Evolutionary conservation across 2,797 vertebrate genomes (phyloP).

Genomic region (Caiman crocodilus): DNA sequence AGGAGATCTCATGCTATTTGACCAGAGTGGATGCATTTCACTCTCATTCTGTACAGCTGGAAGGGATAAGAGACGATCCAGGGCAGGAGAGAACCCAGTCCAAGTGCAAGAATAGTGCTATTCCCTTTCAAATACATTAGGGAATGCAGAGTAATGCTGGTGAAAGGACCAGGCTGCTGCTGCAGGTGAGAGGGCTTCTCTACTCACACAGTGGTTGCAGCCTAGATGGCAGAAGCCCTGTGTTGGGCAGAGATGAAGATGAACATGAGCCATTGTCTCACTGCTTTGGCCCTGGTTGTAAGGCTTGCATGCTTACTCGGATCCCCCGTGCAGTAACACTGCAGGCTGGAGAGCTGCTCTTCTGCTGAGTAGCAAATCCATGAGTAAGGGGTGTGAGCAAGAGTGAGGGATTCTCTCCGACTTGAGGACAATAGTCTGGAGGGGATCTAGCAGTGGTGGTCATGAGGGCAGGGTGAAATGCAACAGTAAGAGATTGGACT

Average conservation of each 20-base stretch:
- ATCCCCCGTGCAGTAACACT: neutral
- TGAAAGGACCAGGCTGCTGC: neutral
- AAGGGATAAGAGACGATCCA: neutral
- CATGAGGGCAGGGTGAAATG: neutral
- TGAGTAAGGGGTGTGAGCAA: too few species aligned
- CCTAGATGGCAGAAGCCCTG: neutral
- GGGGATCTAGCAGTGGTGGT: neutral
- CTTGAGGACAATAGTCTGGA: neutral
- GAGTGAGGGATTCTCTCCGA: neutral
- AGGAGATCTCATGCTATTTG: neutral
- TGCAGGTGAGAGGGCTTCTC: neutral
- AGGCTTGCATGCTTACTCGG: neutral
- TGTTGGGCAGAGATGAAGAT: neutral
- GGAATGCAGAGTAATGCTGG: neutral
- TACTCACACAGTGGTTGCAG: neutral
- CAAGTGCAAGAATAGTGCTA: neutral
- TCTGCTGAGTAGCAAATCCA: neutral
- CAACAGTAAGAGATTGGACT: neutral
- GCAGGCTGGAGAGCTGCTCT: neutral
- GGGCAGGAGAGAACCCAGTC: neutral
- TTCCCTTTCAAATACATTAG: neutral
- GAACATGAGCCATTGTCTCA: neutral
- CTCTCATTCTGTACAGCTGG: neutral
- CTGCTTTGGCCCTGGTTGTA: neutral
- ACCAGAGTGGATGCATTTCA: neutral